Conservation (phyloP, 2,113 vertebrate species). For the Hippocampus barbouri region DNA sequence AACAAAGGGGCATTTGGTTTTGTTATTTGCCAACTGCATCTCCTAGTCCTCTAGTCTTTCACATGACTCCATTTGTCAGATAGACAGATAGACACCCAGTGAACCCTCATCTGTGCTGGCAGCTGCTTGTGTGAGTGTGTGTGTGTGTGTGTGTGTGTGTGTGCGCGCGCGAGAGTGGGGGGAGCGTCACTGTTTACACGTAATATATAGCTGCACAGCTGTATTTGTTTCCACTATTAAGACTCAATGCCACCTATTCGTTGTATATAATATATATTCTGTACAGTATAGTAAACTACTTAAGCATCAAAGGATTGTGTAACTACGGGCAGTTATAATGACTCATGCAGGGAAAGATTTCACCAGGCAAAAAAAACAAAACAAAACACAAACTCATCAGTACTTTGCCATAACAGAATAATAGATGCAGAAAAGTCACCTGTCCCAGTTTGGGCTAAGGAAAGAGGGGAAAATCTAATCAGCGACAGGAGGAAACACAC, state of each 20-base stretch:
- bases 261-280: no score
- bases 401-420: conserved; percentile 24
- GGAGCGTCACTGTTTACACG: background rate
- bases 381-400: background rate
- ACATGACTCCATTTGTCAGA: conserved; percentile 54
- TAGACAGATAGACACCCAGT: conserved; percentile 73
- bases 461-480: conserved; percentile 11
- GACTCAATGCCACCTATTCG: background rate
- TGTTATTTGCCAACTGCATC: conserved; percentile 27
- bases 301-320: no score
- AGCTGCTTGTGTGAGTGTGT: conserved; percentile 66
- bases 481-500: conserved; percentile 43
- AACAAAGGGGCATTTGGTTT: background rate
- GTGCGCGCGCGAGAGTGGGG: conserved; percentile 15
- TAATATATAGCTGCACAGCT: background rate
- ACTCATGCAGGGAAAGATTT: conserved; percentile 1
- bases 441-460: background rate
- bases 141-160: conserved; percentile 38
- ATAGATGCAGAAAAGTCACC: conserved; percentile 17
- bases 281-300: no score
- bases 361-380: background rate
- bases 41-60: conserved; percentile 16
- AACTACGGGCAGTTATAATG: no score
- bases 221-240: conserved; percentile 2
- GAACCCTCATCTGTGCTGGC: conserved; percentile 65